Evolutionary conservation across 2,888 invertebrate genomes (phyloP), one percentile per base, ranked within the genome.

Genomic region (Catocala nupta): DNA sequence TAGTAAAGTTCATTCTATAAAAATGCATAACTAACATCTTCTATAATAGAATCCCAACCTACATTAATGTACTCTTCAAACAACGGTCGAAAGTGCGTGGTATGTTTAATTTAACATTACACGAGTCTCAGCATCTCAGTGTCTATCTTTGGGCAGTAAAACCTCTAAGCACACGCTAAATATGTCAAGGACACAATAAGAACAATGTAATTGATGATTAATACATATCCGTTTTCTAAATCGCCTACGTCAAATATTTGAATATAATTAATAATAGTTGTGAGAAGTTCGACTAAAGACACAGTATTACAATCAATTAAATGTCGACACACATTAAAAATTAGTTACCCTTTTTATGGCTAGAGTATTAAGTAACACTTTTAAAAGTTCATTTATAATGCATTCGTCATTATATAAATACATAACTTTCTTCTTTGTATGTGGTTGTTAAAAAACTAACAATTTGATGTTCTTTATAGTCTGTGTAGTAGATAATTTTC

Each of bases 161-260:
- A 62, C 13, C 33, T 60, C 5, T 52, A n/a, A 51, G 44, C 13
- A 47, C 25, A 52, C 9, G 5, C 8, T 43, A 55, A 58, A 63
- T 71, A 78, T 89, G 90, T 87, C 92, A 92, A 91, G 91, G 91
- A 76, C 63, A 68, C 63, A 10, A 39, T 60, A 73, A 65, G 73
- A 84, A 87, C 86, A 87, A 86, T 86, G 74, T 73, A 74, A 71
- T 70, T 75, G 81, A 84, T 86, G 82, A 86, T 80, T 84, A 82
- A 81, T 78, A 73, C 70, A 62, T 71, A 84, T 82, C 80, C 81
- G 75, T 80, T 73, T 80, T 76, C 53, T 59, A 55, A 73, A 60
- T 81, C 83, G 84, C 86, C 87, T 81, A 87, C 77, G 60, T 44
- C 8, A n/a, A 55, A 69, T 68, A 76, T 67, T 71, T 68, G 59